Conservation (phyloP, 37 sponge, comb jelly and placozoan genomes). For the Amphimedon queenslandica region DNA sequence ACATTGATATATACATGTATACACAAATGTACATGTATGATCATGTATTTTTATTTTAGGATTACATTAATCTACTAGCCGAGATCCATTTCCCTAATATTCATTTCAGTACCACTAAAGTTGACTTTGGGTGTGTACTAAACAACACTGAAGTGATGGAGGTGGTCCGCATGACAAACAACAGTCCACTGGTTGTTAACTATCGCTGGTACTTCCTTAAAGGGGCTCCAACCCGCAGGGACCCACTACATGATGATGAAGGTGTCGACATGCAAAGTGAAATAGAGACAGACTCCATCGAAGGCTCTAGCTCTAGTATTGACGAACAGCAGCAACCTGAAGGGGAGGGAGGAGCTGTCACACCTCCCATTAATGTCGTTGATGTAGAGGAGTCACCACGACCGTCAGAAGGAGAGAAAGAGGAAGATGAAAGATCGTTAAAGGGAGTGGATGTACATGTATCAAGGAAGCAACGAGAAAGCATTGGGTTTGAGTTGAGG, state of each 20-base stretch:
- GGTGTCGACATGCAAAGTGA: conserved; percentile 76
- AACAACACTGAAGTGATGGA: conserved; percentile 89
- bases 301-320: background rate
- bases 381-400: background rate
- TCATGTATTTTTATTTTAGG: too few relatives aligned
- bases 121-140: conserved; percentile 95
- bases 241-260: conserved; percentile 60
- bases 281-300: conserved; percentile 39
- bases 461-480: conserved; percentile 5
- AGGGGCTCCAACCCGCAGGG: conserved; percentile 48
- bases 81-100: conserved; percentile 94
- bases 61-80: conserved; percentile 62
- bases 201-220: conserved; percentile 89
- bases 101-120: conserved; percentile 53
- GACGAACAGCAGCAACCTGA: background rate
- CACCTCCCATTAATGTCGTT: background rate
- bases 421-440: background rate
- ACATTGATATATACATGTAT: too few relatives aligned
- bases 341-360: background rate
- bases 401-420: conserved; percentile 2
- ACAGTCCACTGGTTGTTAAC: conserved; percentile 72
- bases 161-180: conserved; percentile 78
- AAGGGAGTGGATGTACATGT: conserved; percentile 16
- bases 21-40: too few relatives aligned
- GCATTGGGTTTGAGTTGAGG: too few relatives aligned